Base-by-base conservation (phyloP, 2,888 invertebrate species). In the Odontomyia ornata region DNA sequence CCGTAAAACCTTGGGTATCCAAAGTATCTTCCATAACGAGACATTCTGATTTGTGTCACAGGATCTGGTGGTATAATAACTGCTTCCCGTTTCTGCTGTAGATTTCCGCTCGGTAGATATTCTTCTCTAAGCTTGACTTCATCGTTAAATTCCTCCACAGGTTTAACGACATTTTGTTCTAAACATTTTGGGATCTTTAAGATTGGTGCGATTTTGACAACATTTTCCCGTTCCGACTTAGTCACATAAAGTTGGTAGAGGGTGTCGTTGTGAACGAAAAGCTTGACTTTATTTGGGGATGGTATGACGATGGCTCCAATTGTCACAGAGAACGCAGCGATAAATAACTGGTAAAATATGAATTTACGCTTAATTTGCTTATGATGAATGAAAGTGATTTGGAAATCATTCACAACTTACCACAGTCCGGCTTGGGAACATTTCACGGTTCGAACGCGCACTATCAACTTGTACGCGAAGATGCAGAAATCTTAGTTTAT, bases 1-100 rank as follows among this genome's bases (percentile, higher is more conserved):
- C 77, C 76, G 25, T 76, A 79, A 67, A 79, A 78, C 30, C 56
- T 60, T 23, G 79, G 78, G 21, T 71, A 60, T 1, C 60, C 62
- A 27, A 27, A 18, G 46, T 75, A 75, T 27, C 46, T 75, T 30
- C 77, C 79, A 27, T 73, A 77, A 27, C 73, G 79, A 25, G 79
- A 77, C 23, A 76, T 47, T 56, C 76, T 46, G 15, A 79, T 43
- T 62, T 79, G 79, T 18, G 72, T 23, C 1, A 77, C 28, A 18
- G 77, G 78, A 75, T 78, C 64, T 3, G 64, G 73, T 21, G 73
- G 57, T 23, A 21, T 47, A n/a, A 64, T 62, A 46, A 15, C 25
- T 23, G 56, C 28, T 46, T 64, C 43, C 62, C 43, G 36, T 18
- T 25, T 60, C 11, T n/a, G 25, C n/a, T 57, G 27, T 18, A 23